Percentiles rank a stretch among this genome's conserved stretches.
Evolutionary conservation across 2,888 invertebrate genomes (phyloP).

Genomic region (Druceiella hillmani): DNA sequence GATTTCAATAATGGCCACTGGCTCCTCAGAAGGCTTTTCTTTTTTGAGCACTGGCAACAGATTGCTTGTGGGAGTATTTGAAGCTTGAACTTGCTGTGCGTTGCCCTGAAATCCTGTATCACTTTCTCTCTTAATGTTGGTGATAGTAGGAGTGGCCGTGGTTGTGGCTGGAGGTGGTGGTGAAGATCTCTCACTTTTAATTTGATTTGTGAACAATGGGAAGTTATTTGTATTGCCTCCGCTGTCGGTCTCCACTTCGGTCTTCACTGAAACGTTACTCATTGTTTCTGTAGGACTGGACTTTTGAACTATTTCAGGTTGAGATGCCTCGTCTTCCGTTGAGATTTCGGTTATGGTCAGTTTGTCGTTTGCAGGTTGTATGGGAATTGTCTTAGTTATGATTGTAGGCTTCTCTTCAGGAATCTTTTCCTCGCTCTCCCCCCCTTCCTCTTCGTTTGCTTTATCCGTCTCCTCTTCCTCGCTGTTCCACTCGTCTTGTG

Average conservation of each 20-base stretch:
- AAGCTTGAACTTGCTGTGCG: too few relatives aligned
- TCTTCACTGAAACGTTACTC: constrained; percentile 38
- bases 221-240: constrained; percentile 27
- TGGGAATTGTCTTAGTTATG: constrained; percentile 14
- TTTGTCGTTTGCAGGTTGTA: constrained; percentile 11
- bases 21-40: constrained; percentile 33
- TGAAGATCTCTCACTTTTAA: constrained; percentile 40
- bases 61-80: too few relatives aligned
- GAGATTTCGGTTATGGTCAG: constrained; percentile 10
- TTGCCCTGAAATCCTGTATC: constrained; percentile 28
- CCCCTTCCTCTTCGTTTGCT: constrained; percentile 29
- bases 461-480: constrained; percentile 29
- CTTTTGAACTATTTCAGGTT: constrained; percentile 24
- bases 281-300: constrained; percentile 25
- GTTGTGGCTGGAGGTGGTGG: constrained; percentile 29
- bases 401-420: constrained; percentile 22
- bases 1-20: constrained; percentile 41
- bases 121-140: constrained; percentile 38
- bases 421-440: constrained; percentile 14
- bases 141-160: constrained; percentile 21
- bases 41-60: constrained; percentile 34
- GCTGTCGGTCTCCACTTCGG: constrained; percentile 32
- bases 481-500: constrained; percentile 36
- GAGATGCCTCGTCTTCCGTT: too few relatives aligned
- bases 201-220: constrained; percentile 36